A percentile compares a stretch with the other conserved stretches of the same genome.
Evolutionary conservation across 2,797 vertebrate genomes (phyloP).

Genomic region (Diplodus sargus): DNA sequence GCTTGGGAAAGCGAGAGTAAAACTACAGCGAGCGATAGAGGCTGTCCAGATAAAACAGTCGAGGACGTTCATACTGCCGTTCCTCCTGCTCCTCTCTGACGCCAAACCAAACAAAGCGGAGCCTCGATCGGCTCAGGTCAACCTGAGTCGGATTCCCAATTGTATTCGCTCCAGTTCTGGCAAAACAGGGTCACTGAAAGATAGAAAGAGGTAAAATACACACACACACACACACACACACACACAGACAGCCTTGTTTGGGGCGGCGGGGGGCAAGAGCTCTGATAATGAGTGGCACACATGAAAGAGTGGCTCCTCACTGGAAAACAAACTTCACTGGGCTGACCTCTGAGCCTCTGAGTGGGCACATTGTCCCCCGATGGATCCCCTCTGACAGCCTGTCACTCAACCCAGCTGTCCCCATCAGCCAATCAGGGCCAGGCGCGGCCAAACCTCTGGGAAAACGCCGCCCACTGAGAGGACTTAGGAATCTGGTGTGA

Average conservation of each 20-base stretch:
- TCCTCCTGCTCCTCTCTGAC: slow-evolving; percentile 34
- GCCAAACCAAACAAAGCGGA: slow-evolving; percentile 71
- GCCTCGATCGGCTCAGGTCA: slow-evolving; percentile 67
- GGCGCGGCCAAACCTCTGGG: slow-evolving; percentile 26
- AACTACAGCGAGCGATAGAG: slow-evolving; percentile 46
- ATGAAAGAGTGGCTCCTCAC: slow-evolving; percentile 77
- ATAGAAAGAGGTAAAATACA: slow-evolving; percentile 62
- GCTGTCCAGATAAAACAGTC: slow-evolving; percentile 66
- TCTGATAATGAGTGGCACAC: slow-evolving; percentile 78
- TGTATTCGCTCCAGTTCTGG: slow-evolving; percentile 72
- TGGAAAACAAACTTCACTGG: slow-evolving; percentile 75
- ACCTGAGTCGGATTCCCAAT: slow-evolving; percentile 70
- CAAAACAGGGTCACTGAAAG: slow-evolving; percentile 67
- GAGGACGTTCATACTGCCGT: slow-evolving; percentile 46
- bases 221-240: slow-evolving; percentile 28
- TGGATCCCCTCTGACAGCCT: slow-evolving; percentile 72
- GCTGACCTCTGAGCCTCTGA: slow-evolving; percentile 74
- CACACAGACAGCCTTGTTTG: slow-evolving; percentile 68
- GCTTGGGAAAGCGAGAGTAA: slow-evolving; percentile 56
- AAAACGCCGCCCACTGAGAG: slow-evolving; percentile 40
- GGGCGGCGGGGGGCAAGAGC: slow-evolving; percentile 61
- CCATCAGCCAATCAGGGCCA: slow-evolving; percentile 56
- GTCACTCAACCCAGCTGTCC: slow-evolving; percentile 70
- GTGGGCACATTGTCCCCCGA: slow-evolving; percentile 70
- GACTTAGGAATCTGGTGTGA: slow-evolving; percentile 44